Evolutionary conservation across 2,797 vertebrate species (phyloP), one percentile per base, ranked within the genome.

Genomic region (Darevskia mixta): DNA sequence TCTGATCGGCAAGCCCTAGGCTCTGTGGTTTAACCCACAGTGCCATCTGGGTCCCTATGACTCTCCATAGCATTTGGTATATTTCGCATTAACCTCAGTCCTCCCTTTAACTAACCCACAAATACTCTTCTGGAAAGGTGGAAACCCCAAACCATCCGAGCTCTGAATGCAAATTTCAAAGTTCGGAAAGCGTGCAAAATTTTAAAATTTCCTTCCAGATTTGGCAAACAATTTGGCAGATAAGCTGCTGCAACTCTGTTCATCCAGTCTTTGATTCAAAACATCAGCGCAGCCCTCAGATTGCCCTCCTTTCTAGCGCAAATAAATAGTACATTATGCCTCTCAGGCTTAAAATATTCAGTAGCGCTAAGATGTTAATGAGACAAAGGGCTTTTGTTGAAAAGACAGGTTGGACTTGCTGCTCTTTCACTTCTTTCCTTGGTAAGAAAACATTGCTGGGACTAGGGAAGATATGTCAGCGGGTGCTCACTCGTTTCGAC

Each of bases 331-430:
- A 27, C 2, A 2, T 92, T 92, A 76, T 89, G 79, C 35, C 86
- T 93, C 85, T 93, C 0, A 20, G 77, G 86, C 87, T 11, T 43
- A 94, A 95, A 94, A 87, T 86, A 67, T 61, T 77, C 81, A 91
- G 86, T 83, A 89, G 67, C 69, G 89, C 85, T 90, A 86, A 89
- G 88, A 91, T 90, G 92, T 92, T 93, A 94, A 93, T 87, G 87
- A 95, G 91, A 90, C 91, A 79, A 95, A 95, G 93, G 83, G 82
- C 78, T 88, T 92, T 93, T 90, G 87, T 94, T 89, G 81, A 88
- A 93, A 92, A 91, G 88, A 94, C 92, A 93, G 90, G 94, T 95
- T 95, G 91, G 88, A 93, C 93, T 92, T 77, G 91, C 92, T 73
- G 55, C 43, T 8, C 38, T 67, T 93, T 72, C 18, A 29, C 82